phyloP scores from a whole-genome alignment of 1,140 invertebrate species.

The Meteorus sp. region DNA sequence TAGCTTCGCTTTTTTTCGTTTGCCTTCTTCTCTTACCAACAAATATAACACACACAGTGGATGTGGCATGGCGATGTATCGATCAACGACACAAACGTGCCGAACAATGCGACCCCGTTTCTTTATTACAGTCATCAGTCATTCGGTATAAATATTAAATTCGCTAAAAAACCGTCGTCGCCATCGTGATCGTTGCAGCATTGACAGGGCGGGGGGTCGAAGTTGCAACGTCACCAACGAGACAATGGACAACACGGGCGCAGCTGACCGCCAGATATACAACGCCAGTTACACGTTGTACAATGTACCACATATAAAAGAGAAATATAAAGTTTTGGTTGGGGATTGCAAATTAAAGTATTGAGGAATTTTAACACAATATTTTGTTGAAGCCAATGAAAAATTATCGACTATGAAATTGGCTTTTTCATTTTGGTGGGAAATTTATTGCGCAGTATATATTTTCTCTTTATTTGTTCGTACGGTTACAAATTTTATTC shows the following conservation, averaged over 20 bases:
- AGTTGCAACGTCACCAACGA: constrained; percentile 54
- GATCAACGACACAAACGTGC: constrained; percentile 58
- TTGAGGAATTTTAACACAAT: too few species aligned
- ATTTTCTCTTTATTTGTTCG: too few species aligned
- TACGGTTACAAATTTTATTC: too few species aligned
- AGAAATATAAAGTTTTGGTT: constrained; percentile 3
- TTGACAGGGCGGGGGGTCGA: constrained; percentile 43
- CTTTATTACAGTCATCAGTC: constrained; percentile 59
- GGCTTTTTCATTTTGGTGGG: too few species aligned
- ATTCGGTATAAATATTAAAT: constrained; percentile 61
- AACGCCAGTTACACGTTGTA: neutral
- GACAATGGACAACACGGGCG: constrained; percentile 43
- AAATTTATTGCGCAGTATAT: too few species aligned
- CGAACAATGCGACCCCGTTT: constrained; percentile 56
- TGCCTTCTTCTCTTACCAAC: constrained; percentile 35
- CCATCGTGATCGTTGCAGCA: constrained; percentile 7
- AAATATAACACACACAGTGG: constrained; percentile 22
- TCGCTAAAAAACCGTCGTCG: constrained; percentile 54
- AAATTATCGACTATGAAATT: too few species aligned
- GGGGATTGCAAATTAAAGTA: neutral
- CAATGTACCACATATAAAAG: neutral
- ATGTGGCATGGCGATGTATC: constrained; percentile 39
- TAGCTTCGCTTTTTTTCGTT: too few species aligned
- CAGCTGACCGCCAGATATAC: constrained; percentile 49
- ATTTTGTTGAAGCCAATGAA: too few species aligned